phyloP scores from a whole-genome alignment of 2,113 vertebrate species.

The Thunnus maccoyii region DNA sequence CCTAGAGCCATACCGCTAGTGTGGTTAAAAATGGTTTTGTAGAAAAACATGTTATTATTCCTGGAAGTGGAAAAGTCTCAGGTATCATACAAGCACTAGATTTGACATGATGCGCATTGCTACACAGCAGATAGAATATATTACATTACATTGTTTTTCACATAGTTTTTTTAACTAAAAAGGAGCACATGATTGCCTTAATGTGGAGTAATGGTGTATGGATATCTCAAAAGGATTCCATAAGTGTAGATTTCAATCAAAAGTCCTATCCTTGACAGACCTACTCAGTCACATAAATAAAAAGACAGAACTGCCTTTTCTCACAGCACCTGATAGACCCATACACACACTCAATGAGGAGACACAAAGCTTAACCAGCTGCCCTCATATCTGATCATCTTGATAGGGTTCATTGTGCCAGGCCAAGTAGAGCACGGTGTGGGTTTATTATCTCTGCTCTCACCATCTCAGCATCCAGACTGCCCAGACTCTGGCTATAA shows the following conservation, averaged over 20 bases:
- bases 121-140: no score
- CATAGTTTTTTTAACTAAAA: no score
- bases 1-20: no score
- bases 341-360: slow-evolving; percentile 31
- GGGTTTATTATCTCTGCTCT: slow-evolving; percentile 62
- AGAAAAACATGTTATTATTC: no score
- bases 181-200: no score
- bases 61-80: no score
- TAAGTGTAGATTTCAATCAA: slow-evolving; percentile 3
- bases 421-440: slow-evolving; percentile 19
- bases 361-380: slow-evolving; percentile 54
- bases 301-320: not conserved
- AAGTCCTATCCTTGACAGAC: slow-evolving; percentile 16
- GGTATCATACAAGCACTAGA: no score
- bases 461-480: slow-evolving; percentile 58
- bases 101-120: no score
- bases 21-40: no score
- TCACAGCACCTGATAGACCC: slow-evolving; percentile 21
- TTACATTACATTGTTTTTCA: no score
- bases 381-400: slow-evolving; percentile 72
- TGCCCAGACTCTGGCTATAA: slow-evolving; percentile 46
- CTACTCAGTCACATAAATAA: slow-evolving; percentile 8
- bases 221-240: slow-evolving; percentile 14
- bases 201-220: not conserved
- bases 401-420: slow-evolving; percentile 53